Conservation (phyloP, 2,797 vertebrate genomes). For the Myripristis jacobus region DNA sequence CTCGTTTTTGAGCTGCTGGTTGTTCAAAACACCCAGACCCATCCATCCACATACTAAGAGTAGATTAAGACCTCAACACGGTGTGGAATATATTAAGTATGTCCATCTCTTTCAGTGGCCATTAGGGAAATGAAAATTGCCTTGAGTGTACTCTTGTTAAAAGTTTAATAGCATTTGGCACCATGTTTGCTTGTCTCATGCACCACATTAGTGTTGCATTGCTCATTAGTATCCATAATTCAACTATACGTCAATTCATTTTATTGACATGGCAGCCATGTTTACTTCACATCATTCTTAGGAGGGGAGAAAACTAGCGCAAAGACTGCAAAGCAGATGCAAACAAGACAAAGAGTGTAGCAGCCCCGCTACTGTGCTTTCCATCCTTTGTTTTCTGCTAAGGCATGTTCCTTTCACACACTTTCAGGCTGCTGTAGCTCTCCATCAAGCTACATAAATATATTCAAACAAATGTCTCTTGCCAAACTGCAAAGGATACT, state of each 20-base stretch:
- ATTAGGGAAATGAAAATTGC: slow-evolving; percentile 61
- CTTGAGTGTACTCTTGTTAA: slow-evolving; percentile 36
- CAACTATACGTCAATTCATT: slow-evolving; percentile 33
- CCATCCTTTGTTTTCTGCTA: no score
- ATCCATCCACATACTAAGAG: slow-evolving; percentile 1
- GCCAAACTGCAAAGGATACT: no score
- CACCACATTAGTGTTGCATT: slow-evolving; percentile 44
- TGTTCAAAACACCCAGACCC: slow-evolving; percentile 26
- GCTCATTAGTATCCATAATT: slow-evolving; percentile 38
- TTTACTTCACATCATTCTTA: slow-evolving; percentile 29
- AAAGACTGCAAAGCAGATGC: neutral
- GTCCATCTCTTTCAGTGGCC: slow-evolving; percentile 43
- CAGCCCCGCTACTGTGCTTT: neutral
- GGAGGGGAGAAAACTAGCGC: neutral
- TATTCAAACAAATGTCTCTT: no score
- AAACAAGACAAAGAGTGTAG: neutral
- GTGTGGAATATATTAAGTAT: slow-evolving; percentile 14
- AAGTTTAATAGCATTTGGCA: slow-evolving; percentile 44
- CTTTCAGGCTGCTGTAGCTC: no score
- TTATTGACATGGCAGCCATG: slow-evolving; percentile 14
- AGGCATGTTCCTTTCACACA: no score
- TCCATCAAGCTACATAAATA: no score
- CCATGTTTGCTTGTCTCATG: slow-evolving; percentile 34
- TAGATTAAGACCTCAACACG: slow-evolving; percentile 17
- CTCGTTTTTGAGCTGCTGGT: slow-evolving; percentile 19